Conservation (phyloP, 2,888 invertebrate genomes). For the Leptopilina syphax region DNA sequence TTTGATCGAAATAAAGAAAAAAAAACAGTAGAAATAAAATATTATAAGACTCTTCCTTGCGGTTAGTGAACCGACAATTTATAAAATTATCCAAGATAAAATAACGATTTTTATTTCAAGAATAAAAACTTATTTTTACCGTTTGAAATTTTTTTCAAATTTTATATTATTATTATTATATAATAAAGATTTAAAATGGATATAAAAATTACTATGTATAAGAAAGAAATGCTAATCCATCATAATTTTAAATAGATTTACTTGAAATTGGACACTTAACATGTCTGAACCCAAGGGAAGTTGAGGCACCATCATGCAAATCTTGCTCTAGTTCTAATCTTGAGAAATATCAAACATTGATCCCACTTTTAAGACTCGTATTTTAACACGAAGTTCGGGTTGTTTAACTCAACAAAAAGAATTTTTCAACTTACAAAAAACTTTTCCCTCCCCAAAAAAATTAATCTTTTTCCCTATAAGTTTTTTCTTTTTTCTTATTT, state of each 20-base stretch:
- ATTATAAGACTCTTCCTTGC: too few relatives aligned
- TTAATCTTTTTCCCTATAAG: too few relatives aligned
- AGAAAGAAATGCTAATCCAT: not conserved
- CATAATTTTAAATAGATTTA: slow-evolving; percentile 13
- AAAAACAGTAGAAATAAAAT: too few relatives aligned
- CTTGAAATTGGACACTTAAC: slow-evolving; percentile 27
- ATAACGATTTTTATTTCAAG: too few relatives aligned
- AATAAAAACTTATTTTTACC: too few relatives aligned
- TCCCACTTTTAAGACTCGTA: not conserved
- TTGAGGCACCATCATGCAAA: slow-evolving; percentile 36
- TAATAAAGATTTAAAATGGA: not conserved
- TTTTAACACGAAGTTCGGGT: not conserved
- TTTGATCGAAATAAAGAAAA: too few relatives aligned
- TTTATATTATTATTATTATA: not conserved
- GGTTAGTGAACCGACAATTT: too few relatives aligned
- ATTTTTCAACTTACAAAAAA: not conserved
- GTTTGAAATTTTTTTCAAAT: too few relatives aligned
- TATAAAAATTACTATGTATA: not conserved
- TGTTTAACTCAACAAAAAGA: slow-evolving; percentile 1
- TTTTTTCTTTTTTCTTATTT: too few relatives aligned
- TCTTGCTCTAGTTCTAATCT: slow-evolving; percentile 32
- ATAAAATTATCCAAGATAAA: too few relatives aligned
- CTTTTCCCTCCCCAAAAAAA: too few relatives aligned
- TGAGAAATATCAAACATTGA: slow-evolving; percentile 28
- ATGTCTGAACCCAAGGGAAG: slow-evolving; percentile 16